Evolutionary conservation across 2,113 vertebrate genomes (phyloP).

Genomic region (Hyaena hyaena): DNA sequence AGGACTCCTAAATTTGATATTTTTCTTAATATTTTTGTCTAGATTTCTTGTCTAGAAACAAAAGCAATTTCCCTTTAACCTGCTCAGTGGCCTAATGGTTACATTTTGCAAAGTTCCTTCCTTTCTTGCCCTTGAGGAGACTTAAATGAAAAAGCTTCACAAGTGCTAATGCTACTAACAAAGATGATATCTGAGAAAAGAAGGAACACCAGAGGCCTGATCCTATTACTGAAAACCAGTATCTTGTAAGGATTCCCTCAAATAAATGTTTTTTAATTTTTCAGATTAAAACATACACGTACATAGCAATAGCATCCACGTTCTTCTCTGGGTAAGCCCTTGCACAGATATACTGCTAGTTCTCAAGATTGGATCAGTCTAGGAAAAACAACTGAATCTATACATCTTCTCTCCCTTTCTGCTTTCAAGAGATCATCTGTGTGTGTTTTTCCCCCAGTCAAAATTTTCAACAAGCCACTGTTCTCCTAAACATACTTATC

Average conservation of each 20-base stretch:
- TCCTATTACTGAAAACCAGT: background rate
- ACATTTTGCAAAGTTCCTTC: background rate
- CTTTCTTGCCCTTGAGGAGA: background rate
- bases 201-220: background rate
- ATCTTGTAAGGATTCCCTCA: background rate
- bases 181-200: background rate
- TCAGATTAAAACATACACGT: constrained; percentile 10
- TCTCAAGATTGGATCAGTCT: background rate
- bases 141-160: background rate
- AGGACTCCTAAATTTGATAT: background rate
- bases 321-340: background rate
- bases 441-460: background rate
- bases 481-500: constrained; percentile 43
- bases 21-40: background rate
- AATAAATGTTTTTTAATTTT: background rate
- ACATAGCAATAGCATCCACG: background rate
- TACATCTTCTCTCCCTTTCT: background rate
- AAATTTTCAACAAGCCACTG: constrained; percentile 29
- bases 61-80: background rate
- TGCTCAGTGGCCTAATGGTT: background rate
- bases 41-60: background rate
- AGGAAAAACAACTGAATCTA: constrained; percentile 10
- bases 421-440: constrained; percentile 7
- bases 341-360: background rate
- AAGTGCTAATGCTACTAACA: background rate